These are phyloP conservation scores for Margaritifera margaritifera DNA, from an alignment of 2,888 invertebrate species.

Conservation along the genomic window DNA sequence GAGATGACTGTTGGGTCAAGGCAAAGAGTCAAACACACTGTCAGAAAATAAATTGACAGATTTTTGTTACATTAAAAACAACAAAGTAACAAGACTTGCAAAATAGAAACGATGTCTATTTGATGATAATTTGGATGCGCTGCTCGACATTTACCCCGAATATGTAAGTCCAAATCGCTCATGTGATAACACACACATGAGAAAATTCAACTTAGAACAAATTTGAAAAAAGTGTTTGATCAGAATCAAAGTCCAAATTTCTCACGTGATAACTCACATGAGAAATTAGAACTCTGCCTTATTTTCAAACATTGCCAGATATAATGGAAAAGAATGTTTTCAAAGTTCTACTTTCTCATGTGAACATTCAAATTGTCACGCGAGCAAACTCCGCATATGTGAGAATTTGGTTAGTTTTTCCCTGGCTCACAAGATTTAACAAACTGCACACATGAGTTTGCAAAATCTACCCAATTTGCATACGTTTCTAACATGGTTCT, in stretches of 20 bases:
- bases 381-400: slow-evolving; percentile 9
- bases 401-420: slow-evolving; percentile 10
- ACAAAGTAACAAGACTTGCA: no score
- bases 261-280: no score
- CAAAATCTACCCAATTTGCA: slow-evolving; percentile 6
- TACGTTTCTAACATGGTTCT: slow-evolving; percentile 6
- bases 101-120: no score
- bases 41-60: no score
- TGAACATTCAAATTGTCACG: slow-evolving; percentile 5
- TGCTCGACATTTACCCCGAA: background rate
- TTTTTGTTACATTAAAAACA: no score
- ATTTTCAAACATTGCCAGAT: background rate
- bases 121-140: no score
- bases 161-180: slow-evolving; percentile 10
- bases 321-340: background rate
- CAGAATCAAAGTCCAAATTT: background rate
- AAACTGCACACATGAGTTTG: slow-evolving; percentile 8
- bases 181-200: slow-evolving; percentile 12
- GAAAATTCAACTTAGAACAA: slow-evolving; percentile 3
- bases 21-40: no score
- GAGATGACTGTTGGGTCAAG: no score
- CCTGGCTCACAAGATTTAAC: slow-evolving; percentile 6
- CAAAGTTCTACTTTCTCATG: slow-evolving; percentile 2
- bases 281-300: slow-evolving; percentile 1
- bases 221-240: background rate